These are phyloP conservation scores for Macroramphosus scolopax DNA, from an alignment of 2,797 vertebrate genomes.

Conservation along the genomic window DNA sequence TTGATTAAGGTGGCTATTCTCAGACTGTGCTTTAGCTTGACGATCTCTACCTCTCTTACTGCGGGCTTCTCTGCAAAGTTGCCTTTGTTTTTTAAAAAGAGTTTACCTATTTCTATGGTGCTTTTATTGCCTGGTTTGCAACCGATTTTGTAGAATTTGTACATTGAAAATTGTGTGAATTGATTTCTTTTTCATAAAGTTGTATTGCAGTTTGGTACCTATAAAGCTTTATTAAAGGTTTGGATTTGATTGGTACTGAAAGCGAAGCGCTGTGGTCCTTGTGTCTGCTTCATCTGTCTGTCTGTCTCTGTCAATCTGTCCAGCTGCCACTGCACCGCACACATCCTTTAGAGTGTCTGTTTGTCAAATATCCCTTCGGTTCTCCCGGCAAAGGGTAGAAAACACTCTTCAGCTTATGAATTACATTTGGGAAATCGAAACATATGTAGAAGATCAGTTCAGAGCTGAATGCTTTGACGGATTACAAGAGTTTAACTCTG, in stretches of 20 bases:
- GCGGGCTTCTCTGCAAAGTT: conserved; percentile 69
- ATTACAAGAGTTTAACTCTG: too few relatives aligned
- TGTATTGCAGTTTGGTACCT: conserved; percentile 93
- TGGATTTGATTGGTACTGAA: conserved; percentile 88
- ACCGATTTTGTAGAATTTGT: conserved; percentile 83
- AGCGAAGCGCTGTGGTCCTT: conserved; percentile 91
- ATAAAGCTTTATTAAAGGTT: conserved; percentile 96
- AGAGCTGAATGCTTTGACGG: too few relatives aligned
- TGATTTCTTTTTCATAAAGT: conserved; percentile 83
- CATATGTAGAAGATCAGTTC: conserved; percentile 2
- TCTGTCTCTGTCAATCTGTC: conserved; percentile 75
- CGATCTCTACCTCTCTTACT: conserved; percentile 70
- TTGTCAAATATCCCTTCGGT: conserved; percentile 91
- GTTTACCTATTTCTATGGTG: conserved; percentile 68
- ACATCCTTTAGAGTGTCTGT: conserved; percentile 81
- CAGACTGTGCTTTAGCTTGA: conserved; percentile 61
- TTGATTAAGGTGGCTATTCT: conserved; percentile 43
- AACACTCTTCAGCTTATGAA: conserved; percentile 9
- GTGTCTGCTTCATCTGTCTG: conserved; percentile 93
- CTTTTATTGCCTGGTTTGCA: conserved; percentile 78
- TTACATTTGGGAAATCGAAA: too few relatives aligned
- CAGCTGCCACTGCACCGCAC: conserved; percentile 85
- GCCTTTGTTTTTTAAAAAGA: conserved; percentile 52
- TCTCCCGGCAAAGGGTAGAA: conserved; percentile 12
- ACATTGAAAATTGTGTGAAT: conserved; percentile 87